Evolutionary conservation across 2,797 vertebrate genomes (phyloP).

Genomic region (Lerista edwardsae): DNA sequence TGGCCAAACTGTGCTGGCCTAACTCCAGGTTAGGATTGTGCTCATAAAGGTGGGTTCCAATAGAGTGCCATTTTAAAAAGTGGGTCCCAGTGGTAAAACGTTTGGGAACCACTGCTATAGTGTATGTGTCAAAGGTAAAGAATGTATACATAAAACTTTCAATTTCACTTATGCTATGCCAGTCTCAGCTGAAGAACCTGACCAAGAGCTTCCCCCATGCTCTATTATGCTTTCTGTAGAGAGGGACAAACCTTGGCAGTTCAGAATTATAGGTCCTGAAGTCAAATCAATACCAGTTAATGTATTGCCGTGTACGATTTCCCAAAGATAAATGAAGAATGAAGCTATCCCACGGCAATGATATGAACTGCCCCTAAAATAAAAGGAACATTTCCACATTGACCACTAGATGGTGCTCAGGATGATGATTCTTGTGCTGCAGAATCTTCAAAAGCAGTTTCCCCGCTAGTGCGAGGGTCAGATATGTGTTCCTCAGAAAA

Average conservation of each 20-base stretch:
- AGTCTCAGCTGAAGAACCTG: background rate
- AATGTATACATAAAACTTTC: background rate
- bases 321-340: background rate
- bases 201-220: background rate
- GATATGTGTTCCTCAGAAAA: background rate
- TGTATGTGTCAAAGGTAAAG: background rate
- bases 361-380: background rate
- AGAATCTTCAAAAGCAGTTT: background rate
- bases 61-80: too few species aligned
- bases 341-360: background rate
- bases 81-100: too few species aligned
- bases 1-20: too few species aligned
- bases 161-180: too few species aligned
- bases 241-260: background rate
- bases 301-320: background rate
- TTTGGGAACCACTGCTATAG: too few species aligned
- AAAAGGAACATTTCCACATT: background rate
- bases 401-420: constrained; percentile 17
- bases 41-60: too few species aligned
- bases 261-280: background rate
- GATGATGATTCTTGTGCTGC: background rate
- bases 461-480: background rate
- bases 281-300: background rate
- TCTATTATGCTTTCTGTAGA: background rate
- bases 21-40: too few species aligned